Evolutionary conservation across 1,140 invertebrate species (phyloP).

Genomic region (Eubasilissa regina): DNA sequence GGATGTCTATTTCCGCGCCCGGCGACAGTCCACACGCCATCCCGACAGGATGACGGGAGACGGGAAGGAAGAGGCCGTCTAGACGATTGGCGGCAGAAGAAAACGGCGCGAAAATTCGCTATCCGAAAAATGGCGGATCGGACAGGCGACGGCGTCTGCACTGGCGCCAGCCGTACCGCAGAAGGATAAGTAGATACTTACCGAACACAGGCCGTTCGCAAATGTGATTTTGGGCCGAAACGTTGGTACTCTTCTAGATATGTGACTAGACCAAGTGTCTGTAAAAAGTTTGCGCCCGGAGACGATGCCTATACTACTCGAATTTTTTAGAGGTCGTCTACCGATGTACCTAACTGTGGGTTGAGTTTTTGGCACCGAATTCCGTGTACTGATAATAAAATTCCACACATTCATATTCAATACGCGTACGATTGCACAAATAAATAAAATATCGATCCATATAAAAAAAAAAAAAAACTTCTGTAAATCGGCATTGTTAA

Average conservation of each 20-base stretch:
- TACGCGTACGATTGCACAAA: not conserved
- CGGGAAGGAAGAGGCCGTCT: constrained; percentile 28
- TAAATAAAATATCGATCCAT: not conserved
- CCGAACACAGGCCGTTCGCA: not conserved
- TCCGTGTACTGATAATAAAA: not conserved
- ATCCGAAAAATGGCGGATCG: constrained; percentile 32
- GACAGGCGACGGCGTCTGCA: constrained; percentile 3
- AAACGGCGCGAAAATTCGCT: constrained; percentile 26
- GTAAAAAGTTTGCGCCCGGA: constrained; percentile 9
- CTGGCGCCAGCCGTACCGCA: constrained; percentile 19
- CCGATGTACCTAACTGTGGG: constrained; percentile 21
- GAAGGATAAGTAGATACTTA: not conserved
- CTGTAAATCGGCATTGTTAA: too few relatives aligned
- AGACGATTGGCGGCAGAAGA: constrained; percentile 39
- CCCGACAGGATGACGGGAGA: constrained; percentile 18
- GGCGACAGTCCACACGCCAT: constrained; percentile 8
- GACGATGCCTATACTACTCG: constrained; percentile 2
- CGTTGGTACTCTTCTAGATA: not conserved
- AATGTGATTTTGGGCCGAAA: not conserved
- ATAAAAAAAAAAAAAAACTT: not conserved
- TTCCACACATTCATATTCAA: not conserved
- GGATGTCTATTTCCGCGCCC: constrained; percentile 20
- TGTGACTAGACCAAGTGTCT: constrained; percentile 30
- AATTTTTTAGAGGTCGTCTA: constrained; percentile 27
- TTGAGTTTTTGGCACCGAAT: constrained; percentile 12